Percentiles rank a stretch among this genome's conserved stretches.
Conservation (phyloP, 1,140 invertebrate genomes). For the Macrocentrus cingulum region DNA sequence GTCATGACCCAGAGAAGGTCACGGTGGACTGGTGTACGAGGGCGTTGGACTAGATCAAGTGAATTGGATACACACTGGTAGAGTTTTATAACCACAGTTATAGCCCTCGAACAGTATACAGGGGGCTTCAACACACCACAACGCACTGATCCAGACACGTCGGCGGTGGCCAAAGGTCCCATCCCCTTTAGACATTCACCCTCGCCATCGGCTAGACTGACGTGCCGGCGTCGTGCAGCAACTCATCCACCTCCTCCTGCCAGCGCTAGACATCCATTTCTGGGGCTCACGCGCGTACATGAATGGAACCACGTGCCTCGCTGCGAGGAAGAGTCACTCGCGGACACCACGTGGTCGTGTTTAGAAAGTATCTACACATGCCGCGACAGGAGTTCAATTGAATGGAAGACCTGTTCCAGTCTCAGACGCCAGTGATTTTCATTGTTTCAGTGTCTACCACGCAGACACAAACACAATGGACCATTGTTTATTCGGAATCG, state of each 20-base stretch:
- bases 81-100: conserved; percentile 39
- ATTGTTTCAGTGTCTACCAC: too few species aligned
- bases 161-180: not conserved
- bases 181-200: conserved; percentile 1
- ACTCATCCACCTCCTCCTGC: not conserved
- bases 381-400: too few species aligned
- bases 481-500: too few species aligned
- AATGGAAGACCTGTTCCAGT: too few species aligned
- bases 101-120: conserved; percentile 26
- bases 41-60: not conserved
- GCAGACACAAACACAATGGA: conserved; percentile 15
- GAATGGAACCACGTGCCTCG: conserved; percentile 40
- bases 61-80: conserved; percentile 28
- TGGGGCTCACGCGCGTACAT: conserved; percentile 32
- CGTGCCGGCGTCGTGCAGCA: not conserved
- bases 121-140: not conserved
- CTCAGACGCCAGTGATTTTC: too few species aligned
- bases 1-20: conserved; percentile 29
- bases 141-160: not conserved
- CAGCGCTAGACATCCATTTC: conserved; percentile 1
- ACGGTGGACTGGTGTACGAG: not conserved
- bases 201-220: not conserved
- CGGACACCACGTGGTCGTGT: too few species aligned
- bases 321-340: not conserved
- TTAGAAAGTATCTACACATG: too few species aligned